Conservation (phyloP, 2,888 invertebrate species). For the Drosophila maculinotata region DNA sequence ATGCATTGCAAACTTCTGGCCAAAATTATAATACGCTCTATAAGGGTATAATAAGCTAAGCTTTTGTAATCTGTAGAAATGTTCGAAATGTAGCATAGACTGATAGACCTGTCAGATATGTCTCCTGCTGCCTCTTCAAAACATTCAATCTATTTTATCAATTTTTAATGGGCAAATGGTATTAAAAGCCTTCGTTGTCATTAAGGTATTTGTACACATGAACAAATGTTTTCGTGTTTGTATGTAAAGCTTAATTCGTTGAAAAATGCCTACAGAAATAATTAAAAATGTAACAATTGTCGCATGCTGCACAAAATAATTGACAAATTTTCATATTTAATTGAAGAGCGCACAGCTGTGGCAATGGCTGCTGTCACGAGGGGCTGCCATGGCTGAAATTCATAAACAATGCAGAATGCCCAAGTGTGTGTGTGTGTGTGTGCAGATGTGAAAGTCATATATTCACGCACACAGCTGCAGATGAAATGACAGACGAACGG, state of each 20-base stretch:
- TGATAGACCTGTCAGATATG: too few relatives aligned
- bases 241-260: slow-evolving; percentile 49
- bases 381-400: slow-evolving; percentile 65
- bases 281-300: slow-evolving; percentile 81
- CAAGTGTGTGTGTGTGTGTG: slow-evolving; percentile 29
- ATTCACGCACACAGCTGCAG: slow-evolving; percentile 68
- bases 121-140: too few relatives aligned
- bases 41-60: too few relatives aligned
- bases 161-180: neutral
- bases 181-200: slow-evolving; percentile 8
- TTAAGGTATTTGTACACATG: slow-evolving; percentile 14
- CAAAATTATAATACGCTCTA: too few relatives aligned
- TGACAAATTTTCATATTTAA: slow-evolving; percentile 82
- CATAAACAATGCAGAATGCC: slow-evolving; percentile 71
- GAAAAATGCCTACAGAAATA: slow-evolving; percentile 58
- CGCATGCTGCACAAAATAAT: slow-evolving; percentile 81
- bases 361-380: slow-evolving; percentile 66
- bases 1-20: too few relatives aligned
- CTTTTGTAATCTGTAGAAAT: too few relatives aligned
- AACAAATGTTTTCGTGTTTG: slow-evolving; percentile 31
- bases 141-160: too few relatives aligned
- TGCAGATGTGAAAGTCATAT: slow-evolving; percentile 57
- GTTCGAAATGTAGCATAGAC: too few relatives aligned
- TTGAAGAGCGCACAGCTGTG: slow-evolving; percentile 76
- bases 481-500: slow-evolving; percentile 60